These are phyloP conservation scores for Crotalus viridis DNA, from an alignment of 2,113 vertebrate genomes.

Conservation along the genomic window DNA sequence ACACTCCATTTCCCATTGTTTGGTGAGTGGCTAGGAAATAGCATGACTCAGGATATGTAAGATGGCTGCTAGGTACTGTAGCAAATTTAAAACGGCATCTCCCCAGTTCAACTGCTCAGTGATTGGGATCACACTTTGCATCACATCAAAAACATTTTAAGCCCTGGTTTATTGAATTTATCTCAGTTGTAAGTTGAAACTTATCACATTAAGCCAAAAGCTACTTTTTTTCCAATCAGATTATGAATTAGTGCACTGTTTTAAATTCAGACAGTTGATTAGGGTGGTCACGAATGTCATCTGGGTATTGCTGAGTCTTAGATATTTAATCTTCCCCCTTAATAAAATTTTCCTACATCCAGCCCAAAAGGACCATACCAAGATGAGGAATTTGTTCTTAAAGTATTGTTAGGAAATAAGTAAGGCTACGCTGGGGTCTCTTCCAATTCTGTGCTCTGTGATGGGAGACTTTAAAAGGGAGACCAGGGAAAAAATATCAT, in stretches of 20 bases:
- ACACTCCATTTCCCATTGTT: not conserved
- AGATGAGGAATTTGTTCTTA: not conserved
- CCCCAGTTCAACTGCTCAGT: not conserved
- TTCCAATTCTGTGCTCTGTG: not conserved
- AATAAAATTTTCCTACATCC: not conserved
- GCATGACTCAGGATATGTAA: not conserved
- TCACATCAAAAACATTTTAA: not conserved
- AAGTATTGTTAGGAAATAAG: not conserved
- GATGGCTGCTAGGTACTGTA: not conserved
- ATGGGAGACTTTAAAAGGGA: not conserved
- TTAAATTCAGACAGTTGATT: not conserved
- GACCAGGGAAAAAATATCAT: not conserved
- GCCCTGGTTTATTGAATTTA: not conserved
- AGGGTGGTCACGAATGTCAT: not conserved
- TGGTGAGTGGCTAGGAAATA: not conserved
- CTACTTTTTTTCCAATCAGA: not conserved
- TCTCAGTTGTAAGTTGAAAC: not conserved
- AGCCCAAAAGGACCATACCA: not conserved
- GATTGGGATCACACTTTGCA: not conserved
- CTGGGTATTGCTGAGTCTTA: not conserved
- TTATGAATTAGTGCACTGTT: not conserved
- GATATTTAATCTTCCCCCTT: not conserved
- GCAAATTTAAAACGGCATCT: not conserved
- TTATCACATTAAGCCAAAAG: not conserved
- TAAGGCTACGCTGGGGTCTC: not conserved